Evolutionary conservation across 2,113 vertebrate genomes (phyloP), one percentile per base, ranked within the genome.

Genomic region (Lepidothrix coronata): DNA sequence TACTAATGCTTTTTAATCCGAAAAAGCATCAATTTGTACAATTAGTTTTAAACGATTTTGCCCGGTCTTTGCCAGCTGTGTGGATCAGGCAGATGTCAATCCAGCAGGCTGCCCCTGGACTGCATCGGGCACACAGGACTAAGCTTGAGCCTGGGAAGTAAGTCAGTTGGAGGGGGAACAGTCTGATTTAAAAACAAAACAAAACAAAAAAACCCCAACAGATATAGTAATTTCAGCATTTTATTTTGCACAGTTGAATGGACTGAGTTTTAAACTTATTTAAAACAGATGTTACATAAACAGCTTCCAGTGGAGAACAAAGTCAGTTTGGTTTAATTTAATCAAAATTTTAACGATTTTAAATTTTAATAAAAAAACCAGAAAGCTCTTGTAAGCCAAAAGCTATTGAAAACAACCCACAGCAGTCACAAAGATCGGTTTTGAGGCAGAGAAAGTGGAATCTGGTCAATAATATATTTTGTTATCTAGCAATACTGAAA

Each of bases 271-370:
- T 41, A 59, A 80, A 63, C 35, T 67, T 23, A 46, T 70, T 74
- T 86, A 18, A 80, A 93, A 22, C 61, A 90, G 75, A 58, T 91
- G 88, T 74, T 86, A 27, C 24, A 37, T 71, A 84, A 96, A 81
- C 59, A 80, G 85, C 72, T 95, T 93, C 85, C 95, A 91, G 71
- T 37, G 43, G 68, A 88, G 83, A 97, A 16, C 79, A 81, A 95
- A 95, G 85, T 92, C 63, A 23, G 11, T 19, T 94, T 61, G 27
- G 35, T 61, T 89, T 79, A 70, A 78, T 85, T 73, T 31, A 74
- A 51, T 16, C 11, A 77, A 76, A 88, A 73, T 35, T 30, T 14
- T 23, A 90, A 83, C 2, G 0, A 25, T 39, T 85, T 82, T 31
- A 72, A 63, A 41, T 88, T 66, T 52, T 43, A 27, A 48, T 74